These are phyloP conservation scores for Lomographa bimaculata DNA, from an alignment of 2,888 invertebrate genomes.

Conservation along the genomic window DNA sequence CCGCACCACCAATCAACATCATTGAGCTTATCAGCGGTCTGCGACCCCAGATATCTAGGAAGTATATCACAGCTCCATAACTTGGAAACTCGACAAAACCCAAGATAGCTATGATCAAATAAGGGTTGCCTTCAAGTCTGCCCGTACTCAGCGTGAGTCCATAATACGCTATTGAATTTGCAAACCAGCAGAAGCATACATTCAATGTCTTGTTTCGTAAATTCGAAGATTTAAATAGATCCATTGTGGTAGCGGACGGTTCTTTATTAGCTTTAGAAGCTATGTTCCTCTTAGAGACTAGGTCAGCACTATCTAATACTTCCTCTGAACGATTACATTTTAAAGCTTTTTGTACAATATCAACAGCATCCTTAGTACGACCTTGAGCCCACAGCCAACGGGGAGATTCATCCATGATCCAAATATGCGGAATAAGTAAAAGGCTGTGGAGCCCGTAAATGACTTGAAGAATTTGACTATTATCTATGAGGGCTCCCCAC, in stretches of 20 bases:
- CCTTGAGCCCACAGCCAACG: constrained; percentile 95
- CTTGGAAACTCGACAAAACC: constrained; percentile 92
- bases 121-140: constrained; percentile 92
- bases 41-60: constrained; percentile 90
- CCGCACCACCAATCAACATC: constrained; percentile 91
- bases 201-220: constrained; percentile 91
- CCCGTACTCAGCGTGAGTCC: constrained; percentile 92
- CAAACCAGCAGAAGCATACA: constrained; percentile 93
- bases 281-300: constrained; percentile 84
- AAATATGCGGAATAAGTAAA: constrained; percentile 90
- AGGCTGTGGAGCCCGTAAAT: constrained; percentile 90
- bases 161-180: constrained; percentile 94
- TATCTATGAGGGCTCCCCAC: constrained; percentile 91
- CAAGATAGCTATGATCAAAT: constrained; percentile 89
- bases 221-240: constrained; percentile 92
- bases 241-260: constrained; percentile 84
- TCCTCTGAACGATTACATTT: constrained; percentile 87
- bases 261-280: constrained; percentile 59
- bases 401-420: constrained; percentile 95
- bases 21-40: constrained; percentile 89
- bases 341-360: constrained; percentile 90
- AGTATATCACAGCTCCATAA: constrained; percentile 87
- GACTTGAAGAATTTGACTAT: constrained; percentile 89
- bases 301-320: constrained; percentile 85
- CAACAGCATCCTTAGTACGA: constrained; percentile 87